Conservation (phyloP, 2,113 vertebrate species). For the Nipponia nippon region DNA sequence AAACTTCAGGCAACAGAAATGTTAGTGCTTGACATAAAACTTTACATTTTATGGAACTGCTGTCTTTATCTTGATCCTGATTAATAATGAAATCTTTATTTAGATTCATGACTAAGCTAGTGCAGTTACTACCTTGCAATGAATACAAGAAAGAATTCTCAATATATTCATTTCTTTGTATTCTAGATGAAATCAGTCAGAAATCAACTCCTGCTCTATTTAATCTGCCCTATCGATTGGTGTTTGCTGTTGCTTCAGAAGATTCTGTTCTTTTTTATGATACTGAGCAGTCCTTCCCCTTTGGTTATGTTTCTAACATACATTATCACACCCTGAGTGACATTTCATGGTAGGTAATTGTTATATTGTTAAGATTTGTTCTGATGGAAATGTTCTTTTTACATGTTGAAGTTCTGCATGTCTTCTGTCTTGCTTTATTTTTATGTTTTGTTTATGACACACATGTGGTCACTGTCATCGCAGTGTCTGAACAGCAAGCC, state of each 20-base stretch:
- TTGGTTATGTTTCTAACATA: conserved; percentile 92
- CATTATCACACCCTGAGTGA: conserved; percentile 98
- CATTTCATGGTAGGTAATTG: conserved; percentile 84
- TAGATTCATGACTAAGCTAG: neutral
- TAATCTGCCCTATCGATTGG: conserved; percentile 87
- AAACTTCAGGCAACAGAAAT: neutral
- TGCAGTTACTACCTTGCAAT: neutral
- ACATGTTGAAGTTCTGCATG: neutral
- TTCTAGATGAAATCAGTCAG: conserved; percentile 70
- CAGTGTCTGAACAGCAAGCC: neutral
- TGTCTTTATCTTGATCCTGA: neutral
- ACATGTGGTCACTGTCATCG: neutral
- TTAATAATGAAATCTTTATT: neutral
- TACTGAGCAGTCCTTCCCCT: conserved; percentile 90
- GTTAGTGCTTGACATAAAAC: neutral
- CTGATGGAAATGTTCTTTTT: neutral
- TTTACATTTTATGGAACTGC: neutral
- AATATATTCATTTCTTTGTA: neutral
- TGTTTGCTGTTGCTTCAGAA: conserved; percentile 95
- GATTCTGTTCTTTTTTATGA: conserved; percentile 94
- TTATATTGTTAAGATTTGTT: neutral
- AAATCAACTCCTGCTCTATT: conserved; percentile 66
- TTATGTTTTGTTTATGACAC: neutral
- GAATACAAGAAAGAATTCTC: neutral
- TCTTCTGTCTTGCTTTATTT: neutral